Percentiles rank a stretch among this genome's conserved stretches.
phyloP scores from a whole-genome alignment of 2,113 vertebrate genomes.

The Zosterops borbonicus region DNA sequence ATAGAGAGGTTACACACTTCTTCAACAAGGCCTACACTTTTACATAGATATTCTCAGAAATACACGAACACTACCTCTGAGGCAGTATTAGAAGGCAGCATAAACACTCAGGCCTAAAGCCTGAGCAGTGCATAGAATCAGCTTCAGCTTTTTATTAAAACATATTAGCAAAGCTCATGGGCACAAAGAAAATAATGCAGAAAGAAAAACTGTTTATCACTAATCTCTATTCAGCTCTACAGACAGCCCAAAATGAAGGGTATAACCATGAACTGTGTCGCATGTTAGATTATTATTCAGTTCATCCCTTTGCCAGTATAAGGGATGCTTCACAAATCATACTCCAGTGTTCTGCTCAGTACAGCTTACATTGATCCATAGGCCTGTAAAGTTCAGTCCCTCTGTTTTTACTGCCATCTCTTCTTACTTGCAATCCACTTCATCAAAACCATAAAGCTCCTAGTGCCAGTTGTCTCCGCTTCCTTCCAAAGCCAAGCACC shows the following conservation, averaged over 20 bases:
- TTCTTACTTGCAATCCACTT: not conserved
- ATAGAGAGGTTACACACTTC: not conserved
- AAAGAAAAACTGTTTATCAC: not conserved
- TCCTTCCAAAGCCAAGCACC: not conserved
- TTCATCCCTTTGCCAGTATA: not conserved
- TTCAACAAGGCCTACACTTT: not conserved
- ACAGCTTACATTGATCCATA: not conserved
- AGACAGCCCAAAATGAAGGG: not conserved
- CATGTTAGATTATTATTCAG: not conserved
- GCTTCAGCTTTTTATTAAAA: not conserved
- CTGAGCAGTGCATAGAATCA: not conserved
- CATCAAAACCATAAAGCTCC: not conserved
- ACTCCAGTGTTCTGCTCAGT: not conserved
- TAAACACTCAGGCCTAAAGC: not conserved
- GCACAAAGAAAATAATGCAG: not conserved
- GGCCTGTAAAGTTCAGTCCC: not conserved
- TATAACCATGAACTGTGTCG: not conserved
- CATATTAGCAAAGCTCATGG: not conserved
- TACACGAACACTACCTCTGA: not conserved
- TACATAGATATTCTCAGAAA: not conserved
- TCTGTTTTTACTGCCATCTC: not conserved
- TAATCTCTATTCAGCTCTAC: not conserved
- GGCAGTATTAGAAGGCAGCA: not conserved
- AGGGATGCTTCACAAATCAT: not conserved
- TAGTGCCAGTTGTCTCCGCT: not conserved